Conservation (phyloP, 2,113 vertebrate species). For the human region GRCh38 chr11:84936001-84936500, state of each 20-base stretch:
- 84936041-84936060: background rate
- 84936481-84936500: background rate
- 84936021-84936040: background rate
- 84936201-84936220: background rate
- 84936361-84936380: background rate
- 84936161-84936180: background rate
- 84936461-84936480: background rate
- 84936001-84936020: background rate
- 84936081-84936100: background rate
- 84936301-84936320: background rate
- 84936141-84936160: background rate
- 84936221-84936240: slow-evolving; percentile 14
- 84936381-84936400: background rate
- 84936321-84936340: background rate
- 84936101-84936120: background rate
- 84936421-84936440: background rate
- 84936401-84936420: background rate
- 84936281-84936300: background rate
- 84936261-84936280: background rate
- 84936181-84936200: background rate
- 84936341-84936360: background rate
- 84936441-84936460: slow-evolving; percentile 5
- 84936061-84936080: background rate
- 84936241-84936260: slow-evolving; percentile 27
- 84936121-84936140: background rate